Base-by-base conservation (phyloP, 2,888 invertebrate species). In the Trachelus troglodyta region DNA sequence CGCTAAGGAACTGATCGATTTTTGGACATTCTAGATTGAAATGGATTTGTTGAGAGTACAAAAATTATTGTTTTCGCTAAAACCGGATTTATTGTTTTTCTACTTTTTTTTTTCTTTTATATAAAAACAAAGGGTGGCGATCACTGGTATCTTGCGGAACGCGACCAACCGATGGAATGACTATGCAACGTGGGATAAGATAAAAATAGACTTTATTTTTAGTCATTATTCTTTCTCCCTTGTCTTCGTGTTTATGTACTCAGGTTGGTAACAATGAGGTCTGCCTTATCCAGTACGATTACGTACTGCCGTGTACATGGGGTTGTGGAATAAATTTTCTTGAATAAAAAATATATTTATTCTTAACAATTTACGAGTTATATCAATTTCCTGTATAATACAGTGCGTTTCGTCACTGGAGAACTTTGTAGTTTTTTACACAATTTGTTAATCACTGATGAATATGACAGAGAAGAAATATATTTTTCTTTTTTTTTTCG, bases 61-160 rank as follows among this genome's bases (percentile, higher is more conserved):
- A 15, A 75, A 76, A 73, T 69, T 69, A 75, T 77, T 77, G 78
- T 80, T 79, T 76, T 78, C 78, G 74, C 78, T 75, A 12, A 34
- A 69, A 31, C 23, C 74, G 71, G 31, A 69, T 73, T 74, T 75
- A 73, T 73, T 68, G 76, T 34, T 0, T 31, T 15, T 75, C 12
- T 31, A 34, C n/a, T 69, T 30, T 34, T 34, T 76, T 75, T 73
- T 69, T 40, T 11, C 6, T n/a, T 69, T 37, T 69, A 40, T 34
- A 56, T 9, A 56, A 23, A 56, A 56, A 56, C 6, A 23, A 56
- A 0, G 23, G 9, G 2, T 6, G 56, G 9, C 2, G 56, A 56
- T 23, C 6, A 2, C 2, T 23, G 56, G 23, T 23, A 56, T 9
- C 56, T 56, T 56, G 56, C 23, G 2, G 0, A 23, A 9, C 9